Conservation (phyloP, 2,113 vertebrate genomes). For the Lycocorax pyrrhopterus region DNA sequence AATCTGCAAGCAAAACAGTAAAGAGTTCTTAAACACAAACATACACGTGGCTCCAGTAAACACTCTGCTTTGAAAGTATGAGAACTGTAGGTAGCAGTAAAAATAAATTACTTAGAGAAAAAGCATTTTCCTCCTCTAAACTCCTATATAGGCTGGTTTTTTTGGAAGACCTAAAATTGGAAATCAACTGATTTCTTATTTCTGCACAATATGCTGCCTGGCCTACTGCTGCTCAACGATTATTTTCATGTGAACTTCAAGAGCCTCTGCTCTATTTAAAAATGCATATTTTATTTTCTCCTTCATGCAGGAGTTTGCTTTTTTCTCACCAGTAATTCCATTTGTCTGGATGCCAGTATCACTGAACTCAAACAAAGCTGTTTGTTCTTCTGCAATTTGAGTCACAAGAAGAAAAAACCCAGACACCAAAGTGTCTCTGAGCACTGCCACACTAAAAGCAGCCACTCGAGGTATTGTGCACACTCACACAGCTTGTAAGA, state of each 20-base stretch:
- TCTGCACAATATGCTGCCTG: neutral
- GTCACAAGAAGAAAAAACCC: neutral
- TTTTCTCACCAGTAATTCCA: neutral
- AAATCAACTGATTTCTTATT: neutral
- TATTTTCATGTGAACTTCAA: neutral
- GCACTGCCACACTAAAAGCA: neutral
- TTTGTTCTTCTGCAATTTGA: neutral
- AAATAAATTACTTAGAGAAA: neutral
- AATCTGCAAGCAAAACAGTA: neutral
- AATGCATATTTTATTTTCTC: neutral
- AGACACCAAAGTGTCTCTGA: neutral
- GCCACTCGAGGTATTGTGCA: fast-evolving
- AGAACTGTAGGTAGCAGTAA: neutral
- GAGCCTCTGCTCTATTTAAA: neutral
- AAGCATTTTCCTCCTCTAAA: neutral
- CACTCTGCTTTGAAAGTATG: neutral
- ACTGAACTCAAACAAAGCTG: neutral
- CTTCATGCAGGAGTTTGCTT: neutral
- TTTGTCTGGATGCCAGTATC: neutral
- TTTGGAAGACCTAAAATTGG: neutral
- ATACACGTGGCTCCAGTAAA: fast-evolving
- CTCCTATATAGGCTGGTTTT: neutral
- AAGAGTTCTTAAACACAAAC: neutral
- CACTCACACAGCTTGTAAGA: neutral
- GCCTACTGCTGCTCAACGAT: neutral